phyloP scores from a whole-genome alignment of 1,140 invertebrate genomes.

The Drosophila obscura region DNA sequence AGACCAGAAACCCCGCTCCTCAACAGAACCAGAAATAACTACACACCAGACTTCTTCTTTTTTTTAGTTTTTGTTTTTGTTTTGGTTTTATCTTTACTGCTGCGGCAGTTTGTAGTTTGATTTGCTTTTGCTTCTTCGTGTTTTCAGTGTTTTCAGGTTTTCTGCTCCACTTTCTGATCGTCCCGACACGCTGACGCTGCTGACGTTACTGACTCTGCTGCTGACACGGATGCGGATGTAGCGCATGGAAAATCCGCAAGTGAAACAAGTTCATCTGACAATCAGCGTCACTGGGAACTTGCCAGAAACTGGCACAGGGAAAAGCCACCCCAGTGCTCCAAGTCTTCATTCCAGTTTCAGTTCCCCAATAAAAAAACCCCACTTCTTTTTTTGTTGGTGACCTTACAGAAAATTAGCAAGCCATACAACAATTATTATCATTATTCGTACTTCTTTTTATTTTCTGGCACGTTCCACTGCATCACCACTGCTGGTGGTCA shows the following conservation, averaged over 20 bases:
- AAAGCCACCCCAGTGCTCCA: conserved; percentile 24
- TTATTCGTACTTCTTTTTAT: conserved; percentile 28
- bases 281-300: conserved; percentile 61
- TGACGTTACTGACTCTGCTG: too few species aligned
- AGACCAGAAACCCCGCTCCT: conserved; percentile 3
- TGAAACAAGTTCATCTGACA: conserved; percentile 76
- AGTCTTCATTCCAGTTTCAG: conserved; percentile 2
- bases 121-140: conserved; percentile 26
- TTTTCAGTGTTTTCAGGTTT: conserved; percentile 59
- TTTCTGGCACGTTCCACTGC: conserved; percentile 50
- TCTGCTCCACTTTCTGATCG: conserved; percentile 71
- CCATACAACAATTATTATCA: conserved; percentile 41
- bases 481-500: conserved; percentile 44
- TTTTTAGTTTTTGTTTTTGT: conserved; percentile 10
- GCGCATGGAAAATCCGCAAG: conserved; percentile 65
- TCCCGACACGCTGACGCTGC: conserved; percentile 43
- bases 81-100: neutral
- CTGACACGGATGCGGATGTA: conserved; percentile 73
- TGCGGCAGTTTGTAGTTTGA: conserved; percentile 1
- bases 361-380: conserved; percentile 24
- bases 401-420: conserved; percentile 53
- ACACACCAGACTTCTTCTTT: conserved; percentile 22
- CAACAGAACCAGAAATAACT: conserved; percentile 63
- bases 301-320: conserved; percentile 42
- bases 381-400: conserved; percentile 23